Percentiles rank a stretch among this genome's conserved stretches.
phyloP scores from a whole-genome alignment of 2,113 vertebrate species.

The Archilochus colubris region DNA sequence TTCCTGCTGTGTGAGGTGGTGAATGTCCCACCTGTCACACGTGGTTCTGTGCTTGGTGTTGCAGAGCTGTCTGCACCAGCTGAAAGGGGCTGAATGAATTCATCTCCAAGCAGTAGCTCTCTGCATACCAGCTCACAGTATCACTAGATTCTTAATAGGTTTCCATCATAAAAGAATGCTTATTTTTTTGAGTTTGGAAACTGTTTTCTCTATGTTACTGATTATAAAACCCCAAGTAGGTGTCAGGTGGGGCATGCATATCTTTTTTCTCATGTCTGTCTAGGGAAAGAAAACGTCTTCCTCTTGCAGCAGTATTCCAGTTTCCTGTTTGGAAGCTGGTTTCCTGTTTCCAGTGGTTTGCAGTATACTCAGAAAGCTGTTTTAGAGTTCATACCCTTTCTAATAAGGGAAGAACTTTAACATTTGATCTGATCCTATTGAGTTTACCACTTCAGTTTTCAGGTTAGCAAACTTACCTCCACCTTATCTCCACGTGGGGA shows the following conservation, averaged over 20 bases:
- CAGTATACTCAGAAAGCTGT: not conserved
- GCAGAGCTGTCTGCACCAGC: not conserved
- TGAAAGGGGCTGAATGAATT: not conserved
- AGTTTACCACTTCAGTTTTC: not conserved
- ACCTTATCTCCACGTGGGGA: not conserved
- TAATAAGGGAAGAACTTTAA: not conserved
- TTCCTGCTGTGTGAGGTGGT: not conserved
- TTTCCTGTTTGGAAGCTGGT: not conserved
- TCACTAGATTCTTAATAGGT: not conserved
- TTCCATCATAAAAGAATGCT: not conserved
- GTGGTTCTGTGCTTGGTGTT: not conserved
- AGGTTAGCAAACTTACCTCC: not conserved
- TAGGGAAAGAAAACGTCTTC: not conserved
- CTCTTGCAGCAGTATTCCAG: not conserved
- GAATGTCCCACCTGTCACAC: not conserved
- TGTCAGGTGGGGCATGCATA: not conserved
- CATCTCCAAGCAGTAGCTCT: not conserved
- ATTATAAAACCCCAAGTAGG: not conserved
- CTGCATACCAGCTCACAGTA: not conserved
- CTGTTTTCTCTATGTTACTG: not conserved
- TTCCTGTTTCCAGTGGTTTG: not conserved
- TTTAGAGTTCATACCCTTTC: not conserved
- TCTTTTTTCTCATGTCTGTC: not conserved
- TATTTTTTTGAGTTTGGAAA: not conserved
- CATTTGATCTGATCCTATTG: not conserved